Percentiles rank a stretch among this genome's conserved stretches.
phyloP scores from a whole-genome alignment of 2,113 vertebrate genomes.

The Cavia aperea region DNA sequence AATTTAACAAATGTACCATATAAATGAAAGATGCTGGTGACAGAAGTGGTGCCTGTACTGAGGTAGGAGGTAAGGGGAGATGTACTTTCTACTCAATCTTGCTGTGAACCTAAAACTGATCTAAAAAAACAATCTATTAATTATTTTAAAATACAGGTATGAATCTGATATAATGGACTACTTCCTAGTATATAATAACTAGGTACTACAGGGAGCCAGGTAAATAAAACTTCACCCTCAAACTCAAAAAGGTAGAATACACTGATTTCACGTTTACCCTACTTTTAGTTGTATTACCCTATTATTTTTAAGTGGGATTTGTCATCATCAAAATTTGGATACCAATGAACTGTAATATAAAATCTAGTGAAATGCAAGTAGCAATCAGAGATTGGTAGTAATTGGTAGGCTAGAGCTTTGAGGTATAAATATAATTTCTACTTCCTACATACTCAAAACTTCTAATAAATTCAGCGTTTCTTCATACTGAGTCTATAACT shows the following conservation, averaged over 20 bases:
- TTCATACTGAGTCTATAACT: neutral
- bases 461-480: neutral
- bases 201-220: neutral
- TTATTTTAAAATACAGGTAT: slow-evolving; percentile 8
- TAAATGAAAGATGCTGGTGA: neutral
- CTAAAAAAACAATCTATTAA: neutral
- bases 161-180: neutral
- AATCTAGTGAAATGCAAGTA: slow-evolving; percentile 7
- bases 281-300: neutral
- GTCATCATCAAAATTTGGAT: neutral
- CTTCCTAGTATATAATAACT: neutral
- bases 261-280: slow-evolving; percentile 17
- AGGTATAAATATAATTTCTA: neutral
- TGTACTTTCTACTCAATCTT: neutral
- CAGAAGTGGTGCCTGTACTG: neutral
- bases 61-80: neutral
- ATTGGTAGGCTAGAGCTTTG: neutral
- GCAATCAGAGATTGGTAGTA: neutral
- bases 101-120: neutral
- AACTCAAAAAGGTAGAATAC: neutral
- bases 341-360: neutral
- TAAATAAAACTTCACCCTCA: neutral
- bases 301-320: slow-evolving; percentile 28
- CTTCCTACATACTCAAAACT: slow-evolving; percentile 4
- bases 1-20: neutral